Evolutionary conservation across 2,797 vertebrate species (phyloP).

Genomic region (Helostoma temminkii): DNA sequence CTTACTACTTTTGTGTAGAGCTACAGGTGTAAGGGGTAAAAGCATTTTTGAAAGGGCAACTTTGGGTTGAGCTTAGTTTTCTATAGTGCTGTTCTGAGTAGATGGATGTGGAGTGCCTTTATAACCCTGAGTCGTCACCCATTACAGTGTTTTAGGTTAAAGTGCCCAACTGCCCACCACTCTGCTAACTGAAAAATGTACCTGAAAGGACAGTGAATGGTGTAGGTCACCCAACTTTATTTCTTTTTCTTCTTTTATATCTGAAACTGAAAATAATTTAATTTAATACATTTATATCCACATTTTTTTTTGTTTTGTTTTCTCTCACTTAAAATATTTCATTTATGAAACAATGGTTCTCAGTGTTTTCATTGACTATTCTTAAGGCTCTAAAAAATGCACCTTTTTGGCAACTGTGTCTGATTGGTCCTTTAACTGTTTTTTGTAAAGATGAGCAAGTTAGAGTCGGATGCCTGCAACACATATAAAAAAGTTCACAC

Average conservation of each 20-base stretch:
- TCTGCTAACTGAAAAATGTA: slow-evolving; percentile 64
- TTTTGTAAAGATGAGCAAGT: too few species aligned
- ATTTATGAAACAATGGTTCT: too few species aligned
- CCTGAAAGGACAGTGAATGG: slow-evolving; percentile 57
- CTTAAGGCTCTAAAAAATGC: too few species aligned
- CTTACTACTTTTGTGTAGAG: slow-evolving; percentile 54
- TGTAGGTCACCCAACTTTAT: slow-evolving; percentile 6
- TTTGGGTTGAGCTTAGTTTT: slow-evolving; percentile 67
- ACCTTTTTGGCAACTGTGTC: too few species aligned
- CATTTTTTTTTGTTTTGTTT: too few species aligned
- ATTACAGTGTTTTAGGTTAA: slow-evolving; percentile 84
- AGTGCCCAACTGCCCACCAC: slow-evolving; percentile 81
- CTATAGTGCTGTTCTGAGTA: slow-evolving; percentile 73
- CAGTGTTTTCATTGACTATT: too few species aligned
- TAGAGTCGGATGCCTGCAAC: too few species aligned
- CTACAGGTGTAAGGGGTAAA: slow-evolving; percentile 62
- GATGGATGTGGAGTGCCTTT: slow-evolving; percentile 84
- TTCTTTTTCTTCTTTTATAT: slow-evolving; percentile 29
- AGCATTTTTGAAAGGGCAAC: slow-evolving; percentile 77
- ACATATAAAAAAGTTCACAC: too few species aligned
- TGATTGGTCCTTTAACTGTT: too few species aligned
- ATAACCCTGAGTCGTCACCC: slow-evolving; percentile 75
- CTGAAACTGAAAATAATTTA: slow-evolving; percentile 20
- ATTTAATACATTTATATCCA: neutral
- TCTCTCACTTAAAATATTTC: too few species aligned